Percentiles rank a stretch among this genome's conserved stretches.
Conservation (phyloP, 2,888 invertebrate genomes). For the Eudemis profundana region DNA sequence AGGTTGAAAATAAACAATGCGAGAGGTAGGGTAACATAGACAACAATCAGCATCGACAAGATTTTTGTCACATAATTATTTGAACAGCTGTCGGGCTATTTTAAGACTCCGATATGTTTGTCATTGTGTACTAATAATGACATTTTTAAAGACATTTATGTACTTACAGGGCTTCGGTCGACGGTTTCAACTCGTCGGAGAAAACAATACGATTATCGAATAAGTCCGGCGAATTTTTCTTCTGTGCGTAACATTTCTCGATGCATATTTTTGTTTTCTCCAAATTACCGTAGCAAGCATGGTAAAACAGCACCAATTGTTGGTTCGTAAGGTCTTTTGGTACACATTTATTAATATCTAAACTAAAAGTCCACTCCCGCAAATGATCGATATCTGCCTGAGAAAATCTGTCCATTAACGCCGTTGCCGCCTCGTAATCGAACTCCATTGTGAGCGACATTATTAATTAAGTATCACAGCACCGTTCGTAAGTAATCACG, state of each 20-base stretch:
- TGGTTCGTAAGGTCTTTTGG: conserved; percentile 84
- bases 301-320: conserved; percentile 87
- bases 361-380: conserved; percentile 75
- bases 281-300: conserved; percentile 87
- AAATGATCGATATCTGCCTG: conserved; percentile 77
- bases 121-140: not conserved
- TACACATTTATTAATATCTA: conserved; percentile 79
- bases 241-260: conserved; percentile 85
- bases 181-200: conserved; percentile 75
- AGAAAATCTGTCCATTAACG: conserved; percentile 79
- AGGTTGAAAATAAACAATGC: conserved; percentile 4
- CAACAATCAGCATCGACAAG: not conserved
- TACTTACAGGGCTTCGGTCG: conserved; percentile 84
- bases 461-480: conserved; percentile 49
- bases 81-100: too few species aligned
- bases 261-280: conserved; percentile 87
- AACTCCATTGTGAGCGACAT: conserved; percentile 78
- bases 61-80: too few species aligned
- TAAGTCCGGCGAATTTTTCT: conserved; percentile 86
- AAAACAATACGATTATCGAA: conserved; percentile 85
- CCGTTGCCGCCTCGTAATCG: conserved; percentile 73
- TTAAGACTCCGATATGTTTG: not conserved
- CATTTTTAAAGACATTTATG: not conserved
- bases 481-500: conserved; percentile 61
- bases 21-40: not conserved